Conservation (phyloP, 2,113 vertebrate species). For the Cyphomyrus plagiostoma region DNA sequence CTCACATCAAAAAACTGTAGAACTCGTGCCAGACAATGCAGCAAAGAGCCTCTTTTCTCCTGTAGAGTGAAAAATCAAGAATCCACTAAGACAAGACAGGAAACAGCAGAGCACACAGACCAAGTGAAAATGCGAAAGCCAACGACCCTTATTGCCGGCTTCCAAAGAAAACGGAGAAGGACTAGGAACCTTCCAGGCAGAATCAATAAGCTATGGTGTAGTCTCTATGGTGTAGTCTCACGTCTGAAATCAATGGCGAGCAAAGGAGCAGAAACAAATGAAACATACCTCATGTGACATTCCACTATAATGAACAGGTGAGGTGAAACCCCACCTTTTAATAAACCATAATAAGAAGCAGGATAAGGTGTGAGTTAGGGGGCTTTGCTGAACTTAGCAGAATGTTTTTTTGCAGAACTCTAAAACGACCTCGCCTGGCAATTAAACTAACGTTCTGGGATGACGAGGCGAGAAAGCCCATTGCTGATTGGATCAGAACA, state of each 20-base stretch:
- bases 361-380: not conserved
- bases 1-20: slow-evolving; percentile 84
- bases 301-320: not conserved
- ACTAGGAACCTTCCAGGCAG: not conserved
- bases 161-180: not conserved
- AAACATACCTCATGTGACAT: not conserved
- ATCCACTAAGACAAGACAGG: not conserved
- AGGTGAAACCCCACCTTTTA: not conserved
- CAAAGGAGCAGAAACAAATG: not conserved
- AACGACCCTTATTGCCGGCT: not conserved
- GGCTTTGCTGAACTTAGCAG: not conserved
- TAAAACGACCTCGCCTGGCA: not conserved
- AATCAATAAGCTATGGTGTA: not conserved
- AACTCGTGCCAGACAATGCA: slow-evolving; percentile 85
- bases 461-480: not conserved
- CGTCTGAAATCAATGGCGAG: too few relatives aligned
- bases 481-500: not conserved
- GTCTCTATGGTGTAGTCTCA: too few relatives aligned
- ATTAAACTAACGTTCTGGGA: not conserved
- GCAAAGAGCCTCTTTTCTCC: slow-evolving; percentile 76
- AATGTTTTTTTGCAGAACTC: not conserved
- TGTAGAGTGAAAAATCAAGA: slow-evolving; percentile 30
- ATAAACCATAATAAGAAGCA: not conserved
- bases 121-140: not conserved
- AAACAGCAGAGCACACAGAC: not conserved